Evolutionary conservation across 2,888 invertebrate species (phyloP).

Genomic region (Uropetala carovei): DNA sequence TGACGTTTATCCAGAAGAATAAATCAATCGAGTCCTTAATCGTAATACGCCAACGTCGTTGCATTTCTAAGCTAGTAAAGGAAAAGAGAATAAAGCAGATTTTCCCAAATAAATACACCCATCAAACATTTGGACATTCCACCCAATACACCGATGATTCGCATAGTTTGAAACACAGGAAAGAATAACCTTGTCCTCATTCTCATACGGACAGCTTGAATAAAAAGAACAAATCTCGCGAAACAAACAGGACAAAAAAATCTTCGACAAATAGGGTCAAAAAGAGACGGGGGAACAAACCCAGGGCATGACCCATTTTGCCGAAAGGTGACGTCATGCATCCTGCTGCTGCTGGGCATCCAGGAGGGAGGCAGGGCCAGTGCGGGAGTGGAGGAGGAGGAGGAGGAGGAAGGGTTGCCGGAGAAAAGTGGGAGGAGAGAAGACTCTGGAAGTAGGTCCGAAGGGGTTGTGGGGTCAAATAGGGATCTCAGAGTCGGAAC

Average conservation of each 20-base stretch:
- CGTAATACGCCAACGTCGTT: too few relatives aligned
- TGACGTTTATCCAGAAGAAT: too few relatives aligned
- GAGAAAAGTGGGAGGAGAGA: not conserved
- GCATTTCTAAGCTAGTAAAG: too few relatives aligned
- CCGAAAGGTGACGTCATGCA: slow-evolving; percentile 31
- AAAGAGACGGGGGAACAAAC: not conserved
- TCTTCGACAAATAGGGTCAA: not conserved
- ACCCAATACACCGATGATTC: too few relatives aligned
- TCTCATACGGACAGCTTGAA: not conserved
- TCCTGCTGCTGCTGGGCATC: slow-evolving; percentile 58
- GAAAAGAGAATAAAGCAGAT: too few relatives aligned
- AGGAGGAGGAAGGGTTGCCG: not conserved
- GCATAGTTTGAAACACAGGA: too few relatives aligned
- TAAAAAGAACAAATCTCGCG: not conserved
- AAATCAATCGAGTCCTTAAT: too few relatives aligned
- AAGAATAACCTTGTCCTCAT: too few relatives aligned
- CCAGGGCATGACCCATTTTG: slow-evolving; percentile 59
- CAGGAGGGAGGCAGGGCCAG: not conserved
- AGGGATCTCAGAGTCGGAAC: not conserved
- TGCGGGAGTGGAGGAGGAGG: not conserved
- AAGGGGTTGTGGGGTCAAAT: not conserved
- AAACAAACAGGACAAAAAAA: slow-evolving; percentile 5
- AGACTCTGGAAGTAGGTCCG: slow-evolving; percentile 41
- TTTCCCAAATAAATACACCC: too few relatives aligned
- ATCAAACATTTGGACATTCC: too few relatives aligned